Base-by-base conservation (phyloP, 2,113 vertebrate species). In the Cygnus buccinator region DNA sequence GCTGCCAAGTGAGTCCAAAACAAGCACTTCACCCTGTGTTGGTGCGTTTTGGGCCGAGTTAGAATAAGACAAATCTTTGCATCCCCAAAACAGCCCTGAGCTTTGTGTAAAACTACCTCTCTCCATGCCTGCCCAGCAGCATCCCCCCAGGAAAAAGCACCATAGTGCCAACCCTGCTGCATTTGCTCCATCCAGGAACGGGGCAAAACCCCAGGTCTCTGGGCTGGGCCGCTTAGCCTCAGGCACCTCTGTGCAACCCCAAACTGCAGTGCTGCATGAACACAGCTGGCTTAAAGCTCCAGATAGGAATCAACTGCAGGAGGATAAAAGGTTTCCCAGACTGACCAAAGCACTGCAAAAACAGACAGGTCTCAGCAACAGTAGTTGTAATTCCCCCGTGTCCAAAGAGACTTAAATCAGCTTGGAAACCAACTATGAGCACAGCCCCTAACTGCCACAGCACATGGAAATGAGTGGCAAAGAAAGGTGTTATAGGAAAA, bases 91-190 rank as follows among this genome's bases (percentile, higher is more conserved):
- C 14, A 81, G 37, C 16, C 22, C 48, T 37, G 35, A 80, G 31
- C 21, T 75, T 41, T n/a, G 31, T 57, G 48, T 2, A 6, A 39
- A 78, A 63, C 37, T 44, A 66, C 66, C 16, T 18, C 13, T 16
- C 31, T 78, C 3, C 5, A n/a, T 31, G 59, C 23, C 41, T 70
- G 41, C 22, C 12, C 10, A 4, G 41, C 9, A 1, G 23, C 52
- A 68, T 48, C 16, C 83, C 68, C 48, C 13, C 3, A 3, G 48
- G 67, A 65, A 52, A 26, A 65, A 48, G 48, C 54, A 55, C 26
- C 0, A 4, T 23, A 3, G 6, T 25, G 81, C n/a, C 9, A 17
- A 20, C 0, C 46, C 46, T 48, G 2, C 3, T 23, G 54, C 5
- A 5, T 33, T 21, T 43, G 85, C 31, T 66, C 50, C 25, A 21